Evolutionary conservation across 2,888 invertebrate genomes (phyloP), one percentile per base, ranked within the genome.

Genomic region (Cynaeus angustus): DNA sequence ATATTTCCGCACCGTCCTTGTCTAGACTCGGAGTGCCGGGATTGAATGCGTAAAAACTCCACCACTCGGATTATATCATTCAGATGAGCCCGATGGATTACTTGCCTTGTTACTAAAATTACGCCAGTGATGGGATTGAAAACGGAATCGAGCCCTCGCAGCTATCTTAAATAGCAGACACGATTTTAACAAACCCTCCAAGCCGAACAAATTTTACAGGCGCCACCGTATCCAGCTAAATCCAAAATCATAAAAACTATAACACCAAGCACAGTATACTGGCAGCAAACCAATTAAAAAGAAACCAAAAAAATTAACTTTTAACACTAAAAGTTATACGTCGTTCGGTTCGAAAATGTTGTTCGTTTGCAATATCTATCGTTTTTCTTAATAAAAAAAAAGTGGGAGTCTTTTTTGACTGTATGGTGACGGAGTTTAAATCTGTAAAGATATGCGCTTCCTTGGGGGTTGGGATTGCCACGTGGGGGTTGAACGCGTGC

Each of bases 1-100:
- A 81, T 81, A 80, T 79, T 81, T 81, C 76, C 70, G 70, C 75
- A 75, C 69, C 68, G 64, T 75, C 73, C 72, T 70, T 67, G 67
- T 71, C 67, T 67, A 58, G 58, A 67, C 58, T 56, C 37, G 56
- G 64, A 50, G 55, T 55, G 46, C 53, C 45, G 16, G 61, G 64
- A 68, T 64, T 68, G 48, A 38, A 64, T 68, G 68, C 62, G 62
- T 55, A 68, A 68, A 68, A 68, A 68, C 68, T 68, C 33, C 46
- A 37, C 50, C 66, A 58, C 48, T 61, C 69, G 76, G 76, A 77
- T 77, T 78, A 77, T 74, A 75, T 75, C 74, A 78, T 78, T 78
- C 74, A 75, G 77, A 76, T 78, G 75, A 77, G 76, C 70, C 75
- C 71, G 70, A 72, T 72, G 75, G 75, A 75, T 76, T 75, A 74